phyloP scores from a whole-genome alignment of 2,797 vertebrate genomes.

The Poeciliopsis paucimaculata region DNA sequence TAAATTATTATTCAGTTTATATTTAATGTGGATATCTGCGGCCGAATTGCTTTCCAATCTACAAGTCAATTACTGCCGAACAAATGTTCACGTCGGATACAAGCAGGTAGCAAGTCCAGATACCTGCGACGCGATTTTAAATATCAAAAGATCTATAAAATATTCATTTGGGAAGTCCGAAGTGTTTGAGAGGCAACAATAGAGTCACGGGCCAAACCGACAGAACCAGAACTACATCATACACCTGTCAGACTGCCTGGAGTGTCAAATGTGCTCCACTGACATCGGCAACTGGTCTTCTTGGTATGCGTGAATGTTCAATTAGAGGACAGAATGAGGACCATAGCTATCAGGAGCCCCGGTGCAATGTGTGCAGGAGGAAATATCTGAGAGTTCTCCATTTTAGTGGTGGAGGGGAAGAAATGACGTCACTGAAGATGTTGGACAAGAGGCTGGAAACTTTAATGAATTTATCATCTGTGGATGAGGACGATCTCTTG shows the following conservation, averaged over 20 bases:
- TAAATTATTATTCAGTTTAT: not conserved
- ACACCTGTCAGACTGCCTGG: not conserved
- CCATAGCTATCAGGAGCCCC: not conserved
- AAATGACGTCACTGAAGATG: not conserved
- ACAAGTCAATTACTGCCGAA: not conserved
- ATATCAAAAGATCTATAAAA: not conserved
- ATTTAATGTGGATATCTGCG: conserved; percentile 5
- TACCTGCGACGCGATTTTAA: not conserved
- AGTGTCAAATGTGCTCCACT: not conserved
- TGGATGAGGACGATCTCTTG: not conserved
- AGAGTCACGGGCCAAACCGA: not conserved
- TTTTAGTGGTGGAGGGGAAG: not conserved
- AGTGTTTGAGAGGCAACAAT: not conserved
- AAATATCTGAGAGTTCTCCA: not conserved
- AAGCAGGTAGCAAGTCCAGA: not conserved
- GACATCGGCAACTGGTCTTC: not conserved
- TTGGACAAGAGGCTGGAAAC: not conserved
- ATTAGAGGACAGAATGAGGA: not conserved
- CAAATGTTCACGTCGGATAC: not conserved
- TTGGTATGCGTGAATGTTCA: not conserved
- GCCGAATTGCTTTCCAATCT: not conserved
- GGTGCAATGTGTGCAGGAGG: too few species aligned
- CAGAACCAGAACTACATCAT: not conserved
- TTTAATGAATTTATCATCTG: not conserved
- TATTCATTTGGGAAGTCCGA: not conserved